Base-by-base conservation (phyloP, 2,888 invertebrate genomes). In the Cryptocheilus praepositus region DNA sequence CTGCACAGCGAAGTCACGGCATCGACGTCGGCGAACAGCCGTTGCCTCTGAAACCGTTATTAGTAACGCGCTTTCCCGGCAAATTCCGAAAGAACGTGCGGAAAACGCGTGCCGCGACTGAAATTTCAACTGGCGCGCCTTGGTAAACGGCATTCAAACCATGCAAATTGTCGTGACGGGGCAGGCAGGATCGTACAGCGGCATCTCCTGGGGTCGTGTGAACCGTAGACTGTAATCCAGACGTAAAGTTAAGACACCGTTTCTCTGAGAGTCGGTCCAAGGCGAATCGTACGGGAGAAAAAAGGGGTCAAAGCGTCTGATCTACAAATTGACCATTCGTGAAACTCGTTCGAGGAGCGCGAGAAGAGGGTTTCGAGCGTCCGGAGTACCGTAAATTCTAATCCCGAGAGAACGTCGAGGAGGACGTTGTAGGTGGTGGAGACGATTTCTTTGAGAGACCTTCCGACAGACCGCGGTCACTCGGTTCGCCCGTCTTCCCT, bases 201-300 rank as follows among this genome's bases (percentile, higher is more conserved):
- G 67, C 71, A 61, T 73, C 36, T 36, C 36, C 7, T 74, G 79
- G 77, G 81, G 79, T 82, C 81, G 81, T 81, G 81, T 75, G 82
- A 81, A 81, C 82, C 73, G 73, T 81, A 81, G 79, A 80, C 77
- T 70, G 65, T 66, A 70, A 78, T 76, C 74, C 76, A 70, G 67
- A 61, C 65, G 69, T 73, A 78, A 76, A 73, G 73, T 62, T 61
- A 73, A 70, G 70, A 73, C 61, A 68, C 67, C 76, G 25, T 25
- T 25, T 25, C 25, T 25, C 25, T 11, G 36, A 36, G 36, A 36
- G 25, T 25, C 36, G 36, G 36, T 36, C 25, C 36, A 36, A 2
- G 36, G 11, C 11, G 36, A 11, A 58, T 66, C 60, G 73, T 61
- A 63, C 61, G 73, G 73, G 69, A 72, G 25, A 65, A 66, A 67